phyloP scores from a whole-genome alignment of 2,113 vertebrate genomes.

The Sinosuthora webbiana region DNA sequence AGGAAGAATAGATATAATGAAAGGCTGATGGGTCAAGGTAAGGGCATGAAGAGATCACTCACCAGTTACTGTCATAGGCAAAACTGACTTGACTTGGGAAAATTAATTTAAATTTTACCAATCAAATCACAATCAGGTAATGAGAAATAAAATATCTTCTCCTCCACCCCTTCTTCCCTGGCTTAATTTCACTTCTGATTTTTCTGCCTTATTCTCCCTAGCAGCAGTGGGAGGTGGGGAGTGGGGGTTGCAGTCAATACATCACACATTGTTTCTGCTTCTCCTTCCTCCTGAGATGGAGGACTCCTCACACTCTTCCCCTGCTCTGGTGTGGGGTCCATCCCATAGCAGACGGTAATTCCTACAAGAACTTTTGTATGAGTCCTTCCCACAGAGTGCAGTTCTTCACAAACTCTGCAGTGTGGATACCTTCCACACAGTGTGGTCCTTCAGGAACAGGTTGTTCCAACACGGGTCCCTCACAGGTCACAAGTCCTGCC shows the following conservation, averaged over 20 bases:
- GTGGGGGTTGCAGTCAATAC: neutral
- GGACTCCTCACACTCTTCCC: neutral
- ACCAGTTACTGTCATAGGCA: neutral
- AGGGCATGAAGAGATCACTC: neutral
- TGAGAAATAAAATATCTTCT: neutral
- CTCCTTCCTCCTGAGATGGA: fast-evolving
- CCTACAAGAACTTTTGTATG: neutral
- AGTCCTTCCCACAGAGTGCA: neutral
- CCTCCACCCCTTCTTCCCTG: neutral
- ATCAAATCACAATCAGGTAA: neutral
- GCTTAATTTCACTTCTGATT: neutral
- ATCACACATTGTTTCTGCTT: neutral
- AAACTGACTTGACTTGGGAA: neutral
- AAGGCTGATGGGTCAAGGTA: neutral
- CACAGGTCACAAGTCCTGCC: neutral
- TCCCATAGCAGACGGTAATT: neutral
- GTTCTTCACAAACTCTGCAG: neutral
- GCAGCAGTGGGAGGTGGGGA: neutral
- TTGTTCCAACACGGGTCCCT: fast-evolving
- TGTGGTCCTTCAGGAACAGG: neutral
- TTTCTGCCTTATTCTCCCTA: neutral
- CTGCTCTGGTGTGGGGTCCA: neutral
- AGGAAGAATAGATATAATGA: neutral
- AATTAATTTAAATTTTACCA: neutral
- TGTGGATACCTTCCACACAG: neutral